phyloP scores from a whole-genome alignment of 1,140 invertebrate genomes.

The Aplysia californica region DNA sequence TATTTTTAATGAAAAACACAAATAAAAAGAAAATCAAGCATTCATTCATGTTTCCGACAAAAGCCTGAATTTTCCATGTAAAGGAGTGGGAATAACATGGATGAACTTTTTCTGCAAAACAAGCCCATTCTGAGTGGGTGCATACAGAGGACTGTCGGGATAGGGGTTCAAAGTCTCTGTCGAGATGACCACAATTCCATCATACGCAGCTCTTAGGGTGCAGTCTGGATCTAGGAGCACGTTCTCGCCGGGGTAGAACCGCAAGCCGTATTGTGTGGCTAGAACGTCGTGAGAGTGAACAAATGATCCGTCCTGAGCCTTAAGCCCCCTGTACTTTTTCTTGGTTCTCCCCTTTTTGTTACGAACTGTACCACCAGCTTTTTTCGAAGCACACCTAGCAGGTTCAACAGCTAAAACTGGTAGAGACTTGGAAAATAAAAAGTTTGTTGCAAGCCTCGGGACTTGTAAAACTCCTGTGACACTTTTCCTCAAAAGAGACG shows the following conservation, averaged over 20 bases:
- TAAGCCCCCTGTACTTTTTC: conserved; percentile 34
- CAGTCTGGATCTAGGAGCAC: conserved; percentile 42
- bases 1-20: background rate
- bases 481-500: too few relatives aligned
- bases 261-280: conserved; percentile 46
- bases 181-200: conserved; percentile 48
- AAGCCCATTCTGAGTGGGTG: conserved; percentile 42
- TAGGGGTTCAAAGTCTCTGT: conserved; percentile 50
- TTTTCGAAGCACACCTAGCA: conserved; percentile 31
- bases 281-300: conserved; percentile 53
- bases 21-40: background rate
- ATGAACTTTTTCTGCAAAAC: conserved; percentile 50
- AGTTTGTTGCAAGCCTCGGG: too few relatives aligned
- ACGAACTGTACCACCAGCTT: conserved; percentile 20
- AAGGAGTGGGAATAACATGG: conserved; percentile 45
- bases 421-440: background rate
- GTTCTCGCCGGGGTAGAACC: conserved; percentile 58
- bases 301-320: conserved; percentile 47
- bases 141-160: conserved; percentile 54
- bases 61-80: conserved; percentile 52
- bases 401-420: background rate
- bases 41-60: conserved; percentile 42
- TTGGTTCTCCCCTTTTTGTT: conserved; percentile 34
- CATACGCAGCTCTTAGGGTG: conserved; percentile 42
- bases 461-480: too few relatives aligned